These are phyloP conservation scores for Benitochromis conjunctus DNA, from an alignment of 2,113 vertebrate genomes.

Conservation along the genomic window DNA sequence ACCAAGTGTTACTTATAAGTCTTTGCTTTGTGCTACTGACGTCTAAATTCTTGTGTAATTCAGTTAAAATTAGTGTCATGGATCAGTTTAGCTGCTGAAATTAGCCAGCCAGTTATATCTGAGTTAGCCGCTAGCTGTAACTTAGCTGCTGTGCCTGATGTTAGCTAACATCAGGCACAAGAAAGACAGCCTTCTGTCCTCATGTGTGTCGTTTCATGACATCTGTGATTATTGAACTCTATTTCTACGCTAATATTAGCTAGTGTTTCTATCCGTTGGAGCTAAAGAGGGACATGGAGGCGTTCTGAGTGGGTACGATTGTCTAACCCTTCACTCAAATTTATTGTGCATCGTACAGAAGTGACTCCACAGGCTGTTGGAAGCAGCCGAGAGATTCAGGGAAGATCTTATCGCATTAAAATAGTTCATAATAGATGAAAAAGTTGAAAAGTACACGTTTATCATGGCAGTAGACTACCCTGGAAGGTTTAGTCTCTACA, in stretches of 20 bases:
- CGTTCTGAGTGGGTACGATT: neutral
- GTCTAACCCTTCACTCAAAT: neutral
- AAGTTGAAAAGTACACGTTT: neutral
- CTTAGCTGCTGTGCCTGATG: rapidly evolving
- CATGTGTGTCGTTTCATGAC: neutral
- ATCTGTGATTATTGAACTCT: neutral
- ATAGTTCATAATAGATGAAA: neutral
- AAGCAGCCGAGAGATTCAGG: neutral
- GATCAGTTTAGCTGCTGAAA: neutral
- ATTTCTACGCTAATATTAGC: neutral
- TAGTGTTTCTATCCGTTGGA: neutral
- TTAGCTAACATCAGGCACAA: neutral
- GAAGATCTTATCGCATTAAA: neutral
- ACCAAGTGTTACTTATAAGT: neutral
- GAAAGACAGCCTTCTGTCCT: neutral
- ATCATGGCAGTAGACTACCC: neutral
- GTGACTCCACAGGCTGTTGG: neutral
- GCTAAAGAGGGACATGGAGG: neutral
- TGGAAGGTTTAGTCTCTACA: neutral
- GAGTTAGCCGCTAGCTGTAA: neutral
- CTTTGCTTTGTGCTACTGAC: neutral
- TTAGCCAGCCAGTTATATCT: neutral
- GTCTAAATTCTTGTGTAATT: neutral
- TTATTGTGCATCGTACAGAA: neutral
- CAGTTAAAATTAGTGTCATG: neutral